These are phyloP conservation scores for Tipula lateralis DNA, from an alignment of 2,888 invertebrate genomes.

Conservation along the genomic window DNA sequence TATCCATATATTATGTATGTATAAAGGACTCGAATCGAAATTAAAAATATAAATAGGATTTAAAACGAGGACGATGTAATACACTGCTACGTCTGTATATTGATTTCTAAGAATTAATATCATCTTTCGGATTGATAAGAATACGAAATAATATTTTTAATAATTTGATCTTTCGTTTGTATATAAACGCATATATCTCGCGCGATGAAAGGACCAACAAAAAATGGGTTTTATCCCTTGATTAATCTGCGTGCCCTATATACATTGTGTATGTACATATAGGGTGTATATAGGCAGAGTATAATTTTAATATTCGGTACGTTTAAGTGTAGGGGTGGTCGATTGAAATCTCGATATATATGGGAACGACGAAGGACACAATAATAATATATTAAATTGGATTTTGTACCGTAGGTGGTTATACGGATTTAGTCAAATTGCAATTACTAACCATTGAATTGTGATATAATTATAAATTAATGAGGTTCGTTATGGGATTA, in stretches of 20 bases:
- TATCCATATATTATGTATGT: not conserved
- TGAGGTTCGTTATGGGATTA: not conserved
- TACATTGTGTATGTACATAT: too few species aligned
- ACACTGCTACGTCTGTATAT: not conserved
- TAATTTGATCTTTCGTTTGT: not conserved
- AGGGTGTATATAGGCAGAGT: not conserved
- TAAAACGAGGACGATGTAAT: not conserved
- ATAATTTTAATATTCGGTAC: not conserved
- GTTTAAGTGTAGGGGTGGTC: too few species aligned
- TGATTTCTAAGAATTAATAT: not conserved
- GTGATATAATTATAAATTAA: slow-evolving; percentile 19
- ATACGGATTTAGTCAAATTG: not conserved
- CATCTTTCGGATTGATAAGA: not conserved
- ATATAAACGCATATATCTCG: too few species aligned
- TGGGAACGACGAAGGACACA: not conserved
- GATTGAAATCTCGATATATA: not conserved
- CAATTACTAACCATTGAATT: slow-evolving; percentile 19
- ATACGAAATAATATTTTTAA: not conserved
- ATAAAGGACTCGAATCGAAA: not conserved
- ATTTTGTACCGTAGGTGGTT: not conserved
- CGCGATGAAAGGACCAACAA: not conserved
- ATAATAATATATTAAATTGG: not conserved
- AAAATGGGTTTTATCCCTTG: not conserved
- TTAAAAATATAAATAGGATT: not conserved
- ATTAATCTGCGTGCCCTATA: too few species aligned